Percentiles rank a stretch among this genome's conserved stretches.
phyloP scores from a whole-genome alignment of 2,888 invertebrate genomes.

The Tetanocera ferruginea region DNA sequence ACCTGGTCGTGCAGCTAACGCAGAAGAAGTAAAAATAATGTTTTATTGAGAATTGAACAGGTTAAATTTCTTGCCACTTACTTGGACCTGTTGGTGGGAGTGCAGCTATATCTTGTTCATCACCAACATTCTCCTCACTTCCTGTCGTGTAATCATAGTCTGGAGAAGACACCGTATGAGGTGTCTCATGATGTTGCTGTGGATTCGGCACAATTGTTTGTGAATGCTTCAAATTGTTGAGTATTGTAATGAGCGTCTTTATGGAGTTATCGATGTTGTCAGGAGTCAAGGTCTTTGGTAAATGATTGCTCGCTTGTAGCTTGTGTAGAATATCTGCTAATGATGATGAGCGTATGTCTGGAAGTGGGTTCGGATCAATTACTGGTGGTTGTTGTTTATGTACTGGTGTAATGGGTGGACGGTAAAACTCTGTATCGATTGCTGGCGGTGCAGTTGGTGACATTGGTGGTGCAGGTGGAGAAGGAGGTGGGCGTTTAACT shows the following conservation, averaged over 20 bases:
- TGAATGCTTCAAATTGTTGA: slow-evolving; percentile 76
- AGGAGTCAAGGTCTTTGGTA: slow-evolving; percentile 82
- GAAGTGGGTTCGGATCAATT: slow-evolving; percentile 60
- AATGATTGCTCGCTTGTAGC: slow-evolving; percentile 80
- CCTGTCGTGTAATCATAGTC: slow-evolving; percentile 63
- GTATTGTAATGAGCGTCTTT: slow-evolving; percentile 80
- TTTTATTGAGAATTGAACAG: background rate
- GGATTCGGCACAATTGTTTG: slow-evolving; percentile 66
- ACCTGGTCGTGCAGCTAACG: slow-evolving; percentile 71
- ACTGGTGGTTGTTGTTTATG: slow-evolving; percentile 37
- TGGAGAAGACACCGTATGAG: slow-evolving; percentile 45
- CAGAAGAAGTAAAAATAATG: background rate
- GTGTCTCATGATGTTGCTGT: slow-evolving; percentile 63
- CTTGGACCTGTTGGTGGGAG: slow-evolving; percentile 55
- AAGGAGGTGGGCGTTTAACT: background rate
- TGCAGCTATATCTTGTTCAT: slow-evolving; percentile 44
- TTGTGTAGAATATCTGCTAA: slow-evolving; percentile 78
- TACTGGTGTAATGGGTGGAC: slow-evolving; percentile 19
- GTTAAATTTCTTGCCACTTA: slow-evolving; percentile 44
- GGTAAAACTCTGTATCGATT: slow-evolving; percentile 3
- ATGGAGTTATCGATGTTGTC: slow-evolving; percentile 86
- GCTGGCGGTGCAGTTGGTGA: slow-evolving; percentile 30
- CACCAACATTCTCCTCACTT: slow-evolving; percentile 54
- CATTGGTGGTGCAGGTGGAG: slow-evolving; percentile 14
- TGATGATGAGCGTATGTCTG: slow-evolving; percentile 68